Conservation (phyloP, 2,113 vertebrate genomes). For the Calypte anna region DNA sequence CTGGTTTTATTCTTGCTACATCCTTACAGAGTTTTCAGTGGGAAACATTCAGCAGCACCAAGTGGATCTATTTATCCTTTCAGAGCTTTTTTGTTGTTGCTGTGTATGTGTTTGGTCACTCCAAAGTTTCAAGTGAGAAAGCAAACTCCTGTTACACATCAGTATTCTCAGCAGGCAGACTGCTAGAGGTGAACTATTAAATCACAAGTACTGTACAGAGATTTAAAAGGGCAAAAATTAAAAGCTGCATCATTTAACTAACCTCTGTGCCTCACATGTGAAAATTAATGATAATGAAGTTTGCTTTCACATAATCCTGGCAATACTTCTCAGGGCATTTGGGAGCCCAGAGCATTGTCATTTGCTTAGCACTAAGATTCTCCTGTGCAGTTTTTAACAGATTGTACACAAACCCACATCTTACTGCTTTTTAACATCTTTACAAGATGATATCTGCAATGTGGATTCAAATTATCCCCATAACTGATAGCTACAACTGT, state of each 20-base stretch:
- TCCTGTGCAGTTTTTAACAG: neutral
- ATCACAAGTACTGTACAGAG: neutral
- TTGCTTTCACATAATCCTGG: neutral
- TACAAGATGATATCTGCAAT: neutral
- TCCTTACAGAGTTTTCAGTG: neutral
- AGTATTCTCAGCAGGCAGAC: neutral
- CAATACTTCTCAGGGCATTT: neutral
- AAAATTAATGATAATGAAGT: constrained; percentile 42
- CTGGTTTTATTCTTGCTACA: constrained; percentile 4
- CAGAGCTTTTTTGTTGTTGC: neutral
- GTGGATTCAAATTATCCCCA: neutral
- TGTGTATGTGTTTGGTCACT: neutral
- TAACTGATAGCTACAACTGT: neutral
- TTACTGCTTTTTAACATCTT: neutral
- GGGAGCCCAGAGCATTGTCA: neutral
- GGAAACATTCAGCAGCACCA: neutral
- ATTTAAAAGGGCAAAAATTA: constrained; percentile 24
- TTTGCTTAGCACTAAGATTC: neutral
- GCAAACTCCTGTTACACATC: neutral
- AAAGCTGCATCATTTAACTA: constrained; percentile 40
- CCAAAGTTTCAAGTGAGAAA: neutral
- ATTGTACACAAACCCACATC: neutral
- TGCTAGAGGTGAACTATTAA: neutral
- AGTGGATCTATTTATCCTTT: neutral
- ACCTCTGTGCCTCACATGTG: neutral